These are phyloP conservation scores for Drosophila pseudoananassae DNA, from an alignment of 1,140 invertebrate genomes.

Conservation along the genomic window DNA sequence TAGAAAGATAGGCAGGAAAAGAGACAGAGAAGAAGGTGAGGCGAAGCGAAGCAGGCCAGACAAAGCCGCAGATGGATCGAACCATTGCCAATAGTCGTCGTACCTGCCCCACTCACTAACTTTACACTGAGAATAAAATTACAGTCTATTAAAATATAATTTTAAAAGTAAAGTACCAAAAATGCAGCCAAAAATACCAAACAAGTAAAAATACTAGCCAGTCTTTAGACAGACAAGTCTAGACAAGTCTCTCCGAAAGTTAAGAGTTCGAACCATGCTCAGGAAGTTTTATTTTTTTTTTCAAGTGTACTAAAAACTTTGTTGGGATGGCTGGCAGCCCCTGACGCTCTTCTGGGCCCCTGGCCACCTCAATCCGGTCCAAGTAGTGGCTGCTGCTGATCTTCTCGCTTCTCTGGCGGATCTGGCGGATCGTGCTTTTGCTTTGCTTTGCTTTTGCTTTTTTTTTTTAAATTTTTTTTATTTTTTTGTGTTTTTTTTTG, in stretches of 20 bases:
- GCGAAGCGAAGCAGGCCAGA: conserved; percentile 41
- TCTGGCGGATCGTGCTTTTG: conserved; percentile 41
- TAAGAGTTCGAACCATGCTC: no score
- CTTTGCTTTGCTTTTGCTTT: conserved; percentile 19
- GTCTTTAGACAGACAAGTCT: no score
- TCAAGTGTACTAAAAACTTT: conserved; percentile 11
- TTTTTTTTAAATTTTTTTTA: conserved; percentile 24
- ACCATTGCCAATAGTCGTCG: conserved; percentile 42
- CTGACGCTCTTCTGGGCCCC: conserved; percentile 5
- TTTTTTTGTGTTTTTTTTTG: conserved; percentile 26
- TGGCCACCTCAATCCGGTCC: conserved; percentile 50
- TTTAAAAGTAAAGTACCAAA: no score
- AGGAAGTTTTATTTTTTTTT: not conserved
- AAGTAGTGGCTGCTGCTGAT: conserved; percentile 20
- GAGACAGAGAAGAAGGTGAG: conserved; percentile 5
- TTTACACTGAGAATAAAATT: not conserved
- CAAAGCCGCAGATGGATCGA: conserved; percentile 58
- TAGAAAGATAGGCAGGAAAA: conserved; percentile 1
- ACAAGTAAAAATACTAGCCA: no score
- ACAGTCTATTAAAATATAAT: no score
- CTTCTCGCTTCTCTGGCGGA: conserved; percentile 17
- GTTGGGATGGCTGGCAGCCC: conserved; percentile 28
- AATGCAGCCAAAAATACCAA: no score
- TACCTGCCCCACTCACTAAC: conserved; percentile 18
- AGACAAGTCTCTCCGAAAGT: no score